These are phyloP conservation scores for Pomatorhinus ruficollis DNA, from an alignment of 2,113 vertebrate species.

Conservation along the genomic window DNA sequence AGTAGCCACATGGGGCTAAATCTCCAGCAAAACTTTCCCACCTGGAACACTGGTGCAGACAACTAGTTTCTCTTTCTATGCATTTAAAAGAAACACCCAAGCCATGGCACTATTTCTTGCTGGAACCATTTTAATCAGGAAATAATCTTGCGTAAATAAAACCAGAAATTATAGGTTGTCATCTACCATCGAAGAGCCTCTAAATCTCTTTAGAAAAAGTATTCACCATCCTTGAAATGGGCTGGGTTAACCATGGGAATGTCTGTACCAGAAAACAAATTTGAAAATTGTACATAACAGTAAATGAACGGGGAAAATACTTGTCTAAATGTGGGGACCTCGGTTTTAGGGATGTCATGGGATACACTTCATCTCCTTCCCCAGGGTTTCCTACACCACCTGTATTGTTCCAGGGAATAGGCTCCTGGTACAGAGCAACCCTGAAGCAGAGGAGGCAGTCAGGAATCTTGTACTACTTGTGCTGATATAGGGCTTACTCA, in stretches of 20 bases:
- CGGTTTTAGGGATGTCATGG: background rate
- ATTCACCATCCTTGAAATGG: background rate
- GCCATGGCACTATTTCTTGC: background rate
- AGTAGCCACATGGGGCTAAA: background rate
- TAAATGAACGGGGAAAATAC: background rate
- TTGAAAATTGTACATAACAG: background rate
- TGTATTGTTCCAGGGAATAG: background rate
- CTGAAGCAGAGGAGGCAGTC: background rate
- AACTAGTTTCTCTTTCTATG: background rate
- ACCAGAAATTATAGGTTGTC: background rate
- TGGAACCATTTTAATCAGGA: background rate
- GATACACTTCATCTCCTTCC: background rate
- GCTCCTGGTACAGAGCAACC: background rate
- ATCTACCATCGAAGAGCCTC: background rate
- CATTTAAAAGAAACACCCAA: background rate
- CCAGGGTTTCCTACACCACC: background rate
- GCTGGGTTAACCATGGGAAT: background rate
- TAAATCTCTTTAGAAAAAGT: background rate
- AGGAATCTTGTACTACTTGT: background rate
- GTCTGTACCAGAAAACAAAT: background rate
- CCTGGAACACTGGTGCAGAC: background rate
- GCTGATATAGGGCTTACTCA: background rate
- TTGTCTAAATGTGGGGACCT: background rate
- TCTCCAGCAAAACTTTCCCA: background rate
- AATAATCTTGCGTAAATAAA: background rate